These are phyloP conservation scores for Pimephales promelas DNA, from an alignment of 2,113 vertebrate genomes.

Conservation along the genomic window DNA sequence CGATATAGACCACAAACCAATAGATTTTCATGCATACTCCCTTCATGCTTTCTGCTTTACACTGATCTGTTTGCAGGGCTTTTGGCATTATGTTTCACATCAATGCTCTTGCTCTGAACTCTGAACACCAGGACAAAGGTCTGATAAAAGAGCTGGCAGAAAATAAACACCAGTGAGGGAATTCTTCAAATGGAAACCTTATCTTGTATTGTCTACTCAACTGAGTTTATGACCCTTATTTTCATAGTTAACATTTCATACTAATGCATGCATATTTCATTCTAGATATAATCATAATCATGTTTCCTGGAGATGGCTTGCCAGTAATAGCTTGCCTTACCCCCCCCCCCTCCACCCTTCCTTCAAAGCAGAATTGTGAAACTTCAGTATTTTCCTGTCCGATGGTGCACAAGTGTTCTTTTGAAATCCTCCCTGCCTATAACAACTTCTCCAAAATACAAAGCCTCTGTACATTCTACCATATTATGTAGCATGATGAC, in stretches of 20 bases:
- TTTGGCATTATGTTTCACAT: not conserved
- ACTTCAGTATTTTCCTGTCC: not conserved
- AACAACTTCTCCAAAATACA: not conserved
- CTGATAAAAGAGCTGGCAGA: not conserved
- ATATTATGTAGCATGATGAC: not conserved
- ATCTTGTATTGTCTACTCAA: not conserved
- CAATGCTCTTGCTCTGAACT: not conserved
- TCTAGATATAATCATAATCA: not conserved
- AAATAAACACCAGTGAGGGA: not conserved
- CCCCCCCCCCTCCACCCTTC: not conserved
- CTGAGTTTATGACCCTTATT: not conserved
- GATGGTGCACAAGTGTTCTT: not conserved
- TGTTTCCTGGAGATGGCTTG: not conserved
- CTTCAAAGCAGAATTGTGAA: not conserved
- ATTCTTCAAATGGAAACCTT: not conserved
- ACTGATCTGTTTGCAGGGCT: not conserved
- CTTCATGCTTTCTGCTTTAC: not conserved
- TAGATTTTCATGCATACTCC: not conserved
- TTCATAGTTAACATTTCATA: not conserved
- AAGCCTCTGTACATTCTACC: not conserved
- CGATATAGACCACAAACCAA: constrained; percentile 44
- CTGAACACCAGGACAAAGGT: not conserved
- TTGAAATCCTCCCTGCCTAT: not conserved
- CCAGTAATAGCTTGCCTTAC: not conserved
- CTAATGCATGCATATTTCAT: not conserved